These are phyloP conservation scores for Petromus typicus DNA, from an alignment of 2,113 vertebrate species.

Conservation along the genomic window DNA sequence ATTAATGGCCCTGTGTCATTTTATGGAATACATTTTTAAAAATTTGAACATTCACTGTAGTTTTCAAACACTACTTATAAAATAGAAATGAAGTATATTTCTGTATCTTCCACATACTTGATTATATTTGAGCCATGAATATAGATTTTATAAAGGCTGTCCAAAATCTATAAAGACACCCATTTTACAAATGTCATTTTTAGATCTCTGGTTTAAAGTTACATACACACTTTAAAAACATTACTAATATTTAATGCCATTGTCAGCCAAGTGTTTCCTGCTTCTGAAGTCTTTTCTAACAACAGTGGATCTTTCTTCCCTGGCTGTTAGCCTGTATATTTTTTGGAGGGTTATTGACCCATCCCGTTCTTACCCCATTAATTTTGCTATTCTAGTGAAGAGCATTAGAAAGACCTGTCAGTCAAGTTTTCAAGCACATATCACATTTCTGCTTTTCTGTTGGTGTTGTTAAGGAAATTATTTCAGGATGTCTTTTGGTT, in stretches of 20 bases:
- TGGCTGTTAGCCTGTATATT: background rate
- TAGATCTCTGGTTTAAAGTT: background rate
- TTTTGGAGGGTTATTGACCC: background rate
- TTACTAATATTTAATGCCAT: background rate
- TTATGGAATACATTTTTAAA: background rate
- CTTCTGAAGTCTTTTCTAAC: slow-evolving; percentile 20
- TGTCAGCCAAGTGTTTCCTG: background rate
- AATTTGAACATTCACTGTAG: background rate
- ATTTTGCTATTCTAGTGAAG: slow-evolving; percentile 3
- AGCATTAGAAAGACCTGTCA: background rate
- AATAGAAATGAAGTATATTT: background rate
- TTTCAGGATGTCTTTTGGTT: background rate
- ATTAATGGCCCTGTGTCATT: background rate
- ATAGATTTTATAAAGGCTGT: background rate
- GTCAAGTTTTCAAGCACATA: background rate
- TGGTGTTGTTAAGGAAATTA: background rate
- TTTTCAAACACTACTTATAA: background rate
- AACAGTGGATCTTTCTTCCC: background rate
- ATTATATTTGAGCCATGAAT: background rate
- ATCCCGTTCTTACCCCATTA: background rate
- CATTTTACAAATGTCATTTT: background rate
- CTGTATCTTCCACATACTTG: background rate
- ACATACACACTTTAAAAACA: background rate
- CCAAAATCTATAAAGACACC: background rate
- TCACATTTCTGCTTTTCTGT: background rate